Evolutionary conservation across 2,113 vertebrate species (phyloP), one percentile per base, ranked within the genome.

Genomic region (Hippoglossus stenolepis): DNA sequence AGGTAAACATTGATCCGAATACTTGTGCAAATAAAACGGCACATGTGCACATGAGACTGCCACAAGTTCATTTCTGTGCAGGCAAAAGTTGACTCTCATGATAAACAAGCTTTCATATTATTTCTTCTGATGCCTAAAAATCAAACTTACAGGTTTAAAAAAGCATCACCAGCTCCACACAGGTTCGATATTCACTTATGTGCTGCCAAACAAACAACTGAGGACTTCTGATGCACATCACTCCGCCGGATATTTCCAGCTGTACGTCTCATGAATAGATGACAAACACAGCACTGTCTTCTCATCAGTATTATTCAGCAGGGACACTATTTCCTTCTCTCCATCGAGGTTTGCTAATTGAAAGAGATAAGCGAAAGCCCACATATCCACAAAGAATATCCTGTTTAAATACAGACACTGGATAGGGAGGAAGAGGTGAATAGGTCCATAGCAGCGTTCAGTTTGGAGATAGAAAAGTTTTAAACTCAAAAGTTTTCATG

Each of bases 291-390:
- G 45, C 35, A 14, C 31, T 17, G 65, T 40, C 40, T 17, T 77
- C 20, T 66, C 61, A 78, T 87, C 70, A 65, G 26, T 23, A 47
- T 76, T 64, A 84, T 71, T 80, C 74, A 67, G 43, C 61, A 14
- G 65, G 47, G 66, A 75, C 59, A 75, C 43, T 2, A 20, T 73
- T 70, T 78, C 56, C 71, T 61, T 43, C 51, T 38, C 38, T 51
- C 53, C 47, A 14, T 24, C 0, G 59, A 67, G 45, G 70, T 54
- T 81, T 75, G 18, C 54, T 66, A 40, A 45, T 60, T 72, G 60
- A 84, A 63, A 82, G 49, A 76, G 70, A 79, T 76, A 74, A 77
- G 62, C 57, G 24, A 73, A 75, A 66, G 62, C 53, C 70, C 65
- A 77, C 49, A 59, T 40, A 74, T 6, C 17, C 57, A 47, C 51